These are phyloP conservation scores for Glareola pratincola DNA, from an alignment of 2,113 vertebrate genomes.

Conservation along the genomic window DNA sequence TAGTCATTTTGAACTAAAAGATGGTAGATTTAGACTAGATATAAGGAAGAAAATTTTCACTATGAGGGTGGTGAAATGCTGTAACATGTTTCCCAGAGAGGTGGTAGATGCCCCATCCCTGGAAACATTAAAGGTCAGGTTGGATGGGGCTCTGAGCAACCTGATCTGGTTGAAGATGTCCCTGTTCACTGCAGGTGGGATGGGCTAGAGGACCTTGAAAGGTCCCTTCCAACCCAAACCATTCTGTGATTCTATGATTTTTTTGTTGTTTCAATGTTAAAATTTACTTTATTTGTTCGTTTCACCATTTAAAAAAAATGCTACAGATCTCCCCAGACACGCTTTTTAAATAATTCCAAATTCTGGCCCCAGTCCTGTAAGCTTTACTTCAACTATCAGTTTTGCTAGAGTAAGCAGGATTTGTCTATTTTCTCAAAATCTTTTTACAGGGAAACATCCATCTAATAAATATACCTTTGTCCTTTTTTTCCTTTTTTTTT, in stretches of 20 bases:
- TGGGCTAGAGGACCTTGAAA: background rate
- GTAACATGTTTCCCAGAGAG: background rate
- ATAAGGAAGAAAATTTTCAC: background rate
- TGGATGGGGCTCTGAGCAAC: background rate
- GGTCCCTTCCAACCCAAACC: background rate
- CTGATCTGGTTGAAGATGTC: background rate
- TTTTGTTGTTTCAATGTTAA: background rate
- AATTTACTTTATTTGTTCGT: background rate
- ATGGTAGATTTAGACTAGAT: background rate
- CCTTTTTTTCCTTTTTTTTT: no score
- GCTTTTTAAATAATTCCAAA: background rate
- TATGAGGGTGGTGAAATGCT: background rate
- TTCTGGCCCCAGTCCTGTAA: background rate
- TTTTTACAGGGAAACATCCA: background rate
- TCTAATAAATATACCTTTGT: background rate
- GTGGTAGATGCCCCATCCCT: no score
- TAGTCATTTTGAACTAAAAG: background rate
- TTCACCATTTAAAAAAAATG: background rate
- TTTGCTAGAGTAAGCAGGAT: background rate
- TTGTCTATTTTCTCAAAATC: background rate
- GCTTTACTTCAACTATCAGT: background rate
- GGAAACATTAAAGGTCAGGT: background rate
- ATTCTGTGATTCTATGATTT: background rate
- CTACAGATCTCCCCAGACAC: background rate
- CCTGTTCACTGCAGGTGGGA: background rate